A percentile compares a stretch with the other conserved stretches of the same genome.
Evolutionary conservation across 1,140 invertebrate species (phyloP).

Genomic region (Cyclina sinensis): DNA sequence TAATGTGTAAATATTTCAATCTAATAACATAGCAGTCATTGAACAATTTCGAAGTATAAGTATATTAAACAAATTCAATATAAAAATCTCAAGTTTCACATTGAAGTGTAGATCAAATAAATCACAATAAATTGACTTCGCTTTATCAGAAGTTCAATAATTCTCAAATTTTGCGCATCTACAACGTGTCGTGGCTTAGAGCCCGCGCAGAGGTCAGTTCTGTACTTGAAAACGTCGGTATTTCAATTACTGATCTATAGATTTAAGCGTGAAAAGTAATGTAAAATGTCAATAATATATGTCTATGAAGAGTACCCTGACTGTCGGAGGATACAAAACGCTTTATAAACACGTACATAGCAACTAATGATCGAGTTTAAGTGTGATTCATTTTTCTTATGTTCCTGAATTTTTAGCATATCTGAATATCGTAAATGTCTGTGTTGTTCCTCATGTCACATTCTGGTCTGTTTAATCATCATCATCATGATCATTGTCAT

Average conservation of each 20-base stretch:
- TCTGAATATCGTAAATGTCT: no score
- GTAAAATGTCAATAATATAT: not conserved
- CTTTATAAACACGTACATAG: no score
- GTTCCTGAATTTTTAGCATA: no score
- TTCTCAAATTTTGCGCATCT: not conserved
- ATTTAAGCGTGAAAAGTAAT: slow-evolving; percentile 16
- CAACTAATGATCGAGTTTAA: no score
- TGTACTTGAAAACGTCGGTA: not conserved
- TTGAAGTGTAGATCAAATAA: not conserved
- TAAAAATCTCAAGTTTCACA: not conserved
- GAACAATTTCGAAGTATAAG: not conserved
- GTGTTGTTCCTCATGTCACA: no score
- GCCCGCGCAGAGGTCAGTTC: not conserved
- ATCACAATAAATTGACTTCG: not conserved
- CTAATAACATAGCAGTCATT: not conserved
- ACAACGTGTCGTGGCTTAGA: not conserved
- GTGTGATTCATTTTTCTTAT: no score
- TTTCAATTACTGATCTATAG: slow-evolving; percentile 5
- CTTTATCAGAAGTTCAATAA: not conserved
- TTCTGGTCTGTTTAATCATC: no score
- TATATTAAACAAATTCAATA: slow-evolving; percentile 11
- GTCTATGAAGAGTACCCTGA: no score
- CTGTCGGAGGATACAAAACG: no score
- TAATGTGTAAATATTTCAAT: not conserved
- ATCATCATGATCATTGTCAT: no score